Base-by-base conservation (phyloP, 1,140 invertebrate genomes). In the Meteorus sp. region DNA sequence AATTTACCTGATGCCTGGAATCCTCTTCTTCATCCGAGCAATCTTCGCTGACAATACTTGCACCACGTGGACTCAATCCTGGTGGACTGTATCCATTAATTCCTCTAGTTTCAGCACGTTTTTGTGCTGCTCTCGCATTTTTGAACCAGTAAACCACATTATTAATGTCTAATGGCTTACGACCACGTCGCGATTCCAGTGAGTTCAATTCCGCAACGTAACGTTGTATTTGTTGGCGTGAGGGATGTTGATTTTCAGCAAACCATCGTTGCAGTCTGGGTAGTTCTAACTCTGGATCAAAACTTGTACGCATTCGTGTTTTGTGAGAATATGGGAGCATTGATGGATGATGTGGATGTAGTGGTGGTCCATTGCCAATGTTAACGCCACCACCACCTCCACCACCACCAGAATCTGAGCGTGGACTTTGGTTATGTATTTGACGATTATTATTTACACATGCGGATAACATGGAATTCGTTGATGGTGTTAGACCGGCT, bases 91-190 rank as follows among this genome's bases (percentile, higher is more conserved):
- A 79, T 1, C 77, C 78, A 61, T 77, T 82, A 44, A 80, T 68
- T 15, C 82, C 82, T 3, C 91, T 82, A 53, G 88, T 85, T 77
- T 93, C 91, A 0, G 91, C 90, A 35, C 95, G 82, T 72, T 97
- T 95, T 74, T 95, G 92, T 1, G 96, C 95, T 7, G 96, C 96
- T 52, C 96, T 83, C 0, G 96, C 95, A 74, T 99, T 98, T 78
- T 98, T 99, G 75, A 99, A 98, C 96, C 96, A 98, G 76, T 98
- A 98, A 17, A 98, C 95, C 8, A 99, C 94, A 74, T 99, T 99
- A 71, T 97, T 97, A 1, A 97, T 89, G 77, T 99, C 95, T 19
- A 98, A 81, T 0, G 94, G 94, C 71, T 97, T 97, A 35, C 93
- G 82, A 6, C 95, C 95, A 59, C 92, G 84, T 11, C 96, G 84